Evolutionary conservation across 2,113 vertebrate species (phyloP).

Genomic region (Erinaceus europaeus): DNA sequence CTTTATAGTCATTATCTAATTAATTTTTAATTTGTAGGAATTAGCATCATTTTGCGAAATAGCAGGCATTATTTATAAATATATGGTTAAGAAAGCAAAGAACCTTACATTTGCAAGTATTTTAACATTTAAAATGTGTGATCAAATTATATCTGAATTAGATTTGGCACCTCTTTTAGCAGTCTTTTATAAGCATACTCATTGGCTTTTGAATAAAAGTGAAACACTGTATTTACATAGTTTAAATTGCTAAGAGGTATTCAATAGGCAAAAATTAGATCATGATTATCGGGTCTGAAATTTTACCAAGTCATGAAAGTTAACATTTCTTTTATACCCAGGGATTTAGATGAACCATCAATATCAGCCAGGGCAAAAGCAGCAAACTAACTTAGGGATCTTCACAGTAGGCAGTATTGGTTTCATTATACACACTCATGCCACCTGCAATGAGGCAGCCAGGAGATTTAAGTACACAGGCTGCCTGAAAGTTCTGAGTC

Average conservation of each 20-base stretch:
- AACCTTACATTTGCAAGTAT: not conserved
- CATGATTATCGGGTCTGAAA: not conserved
- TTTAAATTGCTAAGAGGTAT: not conserved
- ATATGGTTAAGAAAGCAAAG: not conserved
- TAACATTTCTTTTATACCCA: not conserved
- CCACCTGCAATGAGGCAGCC: not conserved
- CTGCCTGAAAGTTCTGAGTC: not conserved
- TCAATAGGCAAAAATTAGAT: conserved; percentile 17
- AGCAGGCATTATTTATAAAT: not conserved
- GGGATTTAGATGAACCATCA: conserved; percentile 10
- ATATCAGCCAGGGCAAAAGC: not conserved
- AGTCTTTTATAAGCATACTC: not conserved
- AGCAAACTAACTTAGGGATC: not conserved
- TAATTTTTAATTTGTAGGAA: not conserved
- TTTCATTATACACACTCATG: too few species aligned
- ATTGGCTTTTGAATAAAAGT: not conserved
- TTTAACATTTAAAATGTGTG: not conserved
- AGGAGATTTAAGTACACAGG: not conserved
- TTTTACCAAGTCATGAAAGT: conserved; percentile 15
- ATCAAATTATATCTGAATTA: not conserved
- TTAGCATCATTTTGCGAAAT: not conserved
- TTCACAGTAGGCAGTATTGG: not conserved
- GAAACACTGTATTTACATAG: not conserved
- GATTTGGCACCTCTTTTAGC: not conserved
- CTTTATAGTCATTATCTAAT: not conserved